Conservation (phyloP, 2,888 invertebrate species). For the Spisula solida region DNA sequence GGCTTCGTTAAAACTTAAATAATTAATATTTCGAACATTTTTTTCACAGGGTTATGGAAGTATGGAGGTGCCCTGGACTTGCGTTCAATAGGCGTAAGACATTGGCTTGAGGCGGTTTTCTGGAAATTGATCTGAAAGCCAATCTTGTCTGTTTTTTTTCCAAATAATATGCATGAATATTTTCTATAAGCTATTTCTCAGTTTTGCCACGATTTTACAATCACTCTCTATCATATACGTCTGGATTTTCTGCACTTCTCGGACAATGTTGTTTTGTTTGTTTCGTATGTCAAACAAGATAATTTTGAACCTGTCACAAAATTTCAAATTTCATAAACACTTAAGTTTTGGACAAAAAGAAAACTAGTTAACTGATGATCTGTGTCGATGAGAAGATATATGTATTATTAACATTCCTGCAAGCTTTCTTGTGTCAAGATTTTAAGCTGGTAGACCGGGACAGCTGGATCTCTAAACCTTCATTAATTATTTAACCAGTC, state of each 20-base stretch:
- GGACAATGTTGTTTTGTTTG: neutral
- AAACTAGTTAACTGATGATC: constrained; percentile 16
- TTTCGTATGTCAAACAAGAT: neutral
- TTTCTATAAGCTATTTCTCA: constrained; percentile 16
- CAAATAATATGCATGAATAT: constrained; percentile 24
- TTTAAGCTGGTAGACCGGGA: constrained; percentile 50
- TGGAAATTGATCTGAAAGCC: constrained; percentile 16
- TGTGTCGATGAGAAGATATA: constrained; percentile 38
- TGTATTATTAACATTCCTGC: constrained; percentile 43
- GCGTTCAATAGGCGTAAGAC: neutral
- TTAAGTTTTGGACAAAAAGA: neutral
- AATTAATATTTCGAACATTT: constrained; percentile 19
- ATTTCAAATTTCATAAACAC: neutral
- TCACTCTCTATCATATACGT: neutral
- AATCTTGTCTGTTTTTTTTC: constrained; percentile 21
- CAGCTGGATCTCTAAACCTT: constrained; percentile 51
- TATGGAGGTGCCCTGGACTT: constrained; percentile 28
- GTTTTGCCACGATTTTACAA: neutral
- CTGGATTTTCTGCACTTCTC: neutral
- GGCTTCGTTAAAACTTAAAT: constrained; percentile 22
- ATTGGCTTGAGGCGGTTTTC: constrained; percentile 3
- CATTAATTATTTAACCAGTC: constrained; percentile 65
- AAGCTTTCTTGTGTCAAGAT: constrained; percentile 43
- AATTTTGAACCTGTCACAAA: neutral
- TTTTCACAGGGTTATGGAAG: constrained; percentile 14